These are phyloP conservation scores for Stercorarius parasiticus DNA, from an alignment of 2,113 vertebrate genomes.

Conservation along the genomic window DNA sequence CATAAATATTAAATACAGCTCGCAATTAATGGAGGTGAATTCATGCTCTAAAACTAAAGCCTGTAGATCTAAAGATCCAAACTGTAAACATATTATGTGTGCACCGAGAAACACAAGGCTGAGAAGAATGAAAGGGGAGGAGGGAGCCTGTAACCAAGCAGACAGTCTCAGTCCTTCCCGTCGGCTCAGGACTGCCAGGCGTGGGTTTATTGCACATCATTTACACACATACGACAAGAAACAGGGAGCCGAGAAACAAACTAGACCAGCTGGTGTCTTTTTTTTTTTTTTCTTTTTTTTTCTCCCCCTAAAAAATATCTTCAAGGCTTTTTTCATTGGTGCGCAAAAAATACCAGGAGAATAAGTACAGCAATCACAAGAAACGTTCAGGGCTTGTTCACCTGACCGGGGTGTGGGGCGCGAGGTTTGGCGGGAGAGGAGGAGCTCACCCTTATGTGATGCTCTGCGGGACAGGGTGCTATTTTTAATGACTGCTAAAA, in stretches of 20 bases:
- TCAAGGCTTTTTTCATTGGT: not conserved
- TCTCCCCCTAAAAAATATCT: not conserved
- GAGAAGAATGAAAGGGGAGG: not conserved
- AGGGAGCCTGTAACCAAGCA: not conserved
- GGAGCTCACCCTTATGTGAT: not conserved
- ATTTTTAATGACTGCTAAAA: not conserved
- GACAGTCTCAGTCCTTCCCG: not conserved
- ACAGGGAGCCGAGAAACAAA: not conserved
- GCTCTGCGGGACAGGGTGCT: not conserved
- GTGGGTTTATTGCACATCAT: not conserved
- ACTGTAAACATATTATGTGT: not conserved
- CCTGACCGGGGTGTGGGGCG: accelerated
- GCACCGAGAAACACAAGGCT: not conserved
- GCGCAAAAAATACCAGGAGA: not conserved
- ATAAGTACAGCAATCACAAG: not conserved
- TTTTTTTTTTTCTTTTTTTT: too few species aligned
- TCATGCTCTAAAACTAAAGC: not conserved
- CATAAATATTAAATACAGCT: constrained; percentile 10
- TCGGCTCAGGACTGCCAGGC: not conserved
- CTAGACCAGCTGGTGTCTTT: not conserved
- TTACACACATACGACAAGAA: accelerated
- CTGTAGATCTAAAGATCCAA: not conserved
- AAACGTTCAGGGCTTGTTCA: not conserved
- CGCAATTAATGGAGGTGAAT: not conserved
- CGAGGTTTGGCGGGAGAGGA: not conserved